Base-by-base conservation (phyloP, 2,113 vertebrate species). In the Gallinago media region DNA sequence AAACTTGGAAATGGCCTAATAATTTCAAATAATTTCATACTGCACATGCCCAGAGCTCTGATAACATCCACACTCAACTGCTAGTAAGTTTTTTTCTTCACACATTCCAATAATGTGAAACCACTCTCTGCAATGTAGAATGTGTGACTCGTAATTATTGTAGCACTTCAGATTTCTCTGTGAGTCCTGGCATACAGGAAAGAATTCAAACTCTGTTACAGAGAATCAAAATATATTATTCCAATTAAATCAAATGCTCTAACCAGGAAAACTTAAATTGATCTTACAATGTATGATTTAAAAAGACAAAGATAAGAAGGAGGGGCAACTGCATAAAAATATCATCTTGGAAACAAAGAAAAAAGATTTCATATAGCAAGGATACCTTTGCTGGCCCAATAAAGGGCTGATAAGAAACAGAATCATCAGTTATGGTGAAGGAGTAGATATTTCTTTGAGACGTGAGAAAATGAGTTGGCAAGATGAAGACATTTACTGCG, bases 21-120 rank as follows among this genome's bases (percentile, higher is more conserved):
- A 91, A 94, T 94, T 96, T 96, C 79, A 96, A 94, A 95, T 94
- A 21, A 56, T 34, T 78, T 95, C 56, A 75, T 58, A 75, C 1
- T 67, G 77, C 67, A 94, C 55, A 91, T 92, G 71, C 32, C 75
- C 84, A 20, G 38, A 92, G 58, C 40, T 70, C 88, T 85, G 87
- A 94, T 68, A 96, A 96, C 40, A 27, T 95, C 89, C 58, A 79
- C 63, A 88, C 58, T 95, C 73, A 96, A 67, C 20, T 75, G 72
- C 73, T 94, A 83, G 5, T 32, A 86, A 36, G 42, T 20, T 71
- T 83, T 63, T 73, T 94, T 82, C 76, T 91, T 90, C n/a, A 61
- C 61, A 44, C 40, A 34, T 94, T 92, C 76, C 71, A 85, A 65
- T 94, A 92, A 86, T 9, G 5, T 68, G 52, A 94, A 94, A 66